These are phyloP conservation scores for Molothrus aeneus DNA, from an alignment of 2,797 vertebrate genomes.

Conservation along the genomic window DNA sequence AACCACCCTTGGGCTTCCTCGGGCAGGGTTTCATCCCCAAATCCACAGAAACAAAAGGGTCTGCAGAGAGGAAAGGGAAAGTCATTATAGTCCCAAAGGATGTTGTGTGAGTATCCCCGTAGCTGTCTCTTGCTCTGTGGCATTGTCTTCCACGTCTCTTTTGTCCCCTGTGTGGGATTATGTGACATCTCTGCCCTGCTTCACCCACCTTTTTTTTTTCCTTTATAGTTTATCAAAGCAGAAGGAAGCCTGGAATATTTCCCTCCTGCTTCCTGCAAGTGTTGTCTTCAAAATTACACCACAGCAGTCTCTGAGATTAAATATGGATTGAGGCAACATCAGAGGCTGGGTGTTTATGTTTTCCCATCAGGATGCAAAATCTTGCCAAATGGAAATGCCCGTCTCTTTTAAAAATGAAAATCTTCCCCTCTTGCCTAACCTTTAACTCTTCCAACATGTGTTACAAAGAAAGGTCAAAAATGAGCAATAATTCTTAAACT, in stretches of 20 bases:
- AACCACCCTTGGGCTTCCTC: background rate
- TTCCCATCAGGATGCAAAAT: background rate
- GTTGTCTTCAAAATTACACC: background rate
- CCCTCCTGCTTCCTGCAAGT: background rate
- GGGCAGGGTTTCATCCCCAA: background rate
- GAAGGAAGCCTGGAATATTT: background rate
- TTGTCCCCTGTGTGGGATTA: background rate
- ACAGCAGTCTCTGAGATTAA: conserved; percentile 21
- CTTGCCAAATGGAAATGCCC: conserved; percentile 30
- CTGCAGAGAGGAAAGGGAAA: background rate
- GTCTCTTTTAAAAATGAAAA: background rate
- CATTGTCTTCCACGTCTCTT: background rate
- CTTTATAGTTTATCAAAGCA: background rate
- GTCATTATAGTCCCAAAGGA: background rate
- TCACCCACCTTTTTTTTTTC: background rate
- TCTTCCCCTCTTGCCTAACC: background rate
- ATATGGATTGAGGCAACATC: conserved; percentile 2
- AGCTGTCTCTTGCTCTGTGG: background rate
- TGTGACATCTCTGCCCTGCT: background rate
- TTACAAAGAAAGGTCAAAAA: background rate
- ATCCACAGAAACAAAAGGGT: background rate
- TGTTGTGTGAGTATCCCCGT: background rate
- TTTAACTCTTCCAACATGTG: background rate
- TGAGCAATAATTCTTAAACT: conserved; percentile 2
- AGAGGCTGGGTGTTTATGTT: background rate